A percentile compares a stretch with the other conserved stretches of the same genome.
Evolutionary conservation across 35 echinoderm and acorn worm species (phyloP).

Genomic region (Apostichopus californicus): DNA sequence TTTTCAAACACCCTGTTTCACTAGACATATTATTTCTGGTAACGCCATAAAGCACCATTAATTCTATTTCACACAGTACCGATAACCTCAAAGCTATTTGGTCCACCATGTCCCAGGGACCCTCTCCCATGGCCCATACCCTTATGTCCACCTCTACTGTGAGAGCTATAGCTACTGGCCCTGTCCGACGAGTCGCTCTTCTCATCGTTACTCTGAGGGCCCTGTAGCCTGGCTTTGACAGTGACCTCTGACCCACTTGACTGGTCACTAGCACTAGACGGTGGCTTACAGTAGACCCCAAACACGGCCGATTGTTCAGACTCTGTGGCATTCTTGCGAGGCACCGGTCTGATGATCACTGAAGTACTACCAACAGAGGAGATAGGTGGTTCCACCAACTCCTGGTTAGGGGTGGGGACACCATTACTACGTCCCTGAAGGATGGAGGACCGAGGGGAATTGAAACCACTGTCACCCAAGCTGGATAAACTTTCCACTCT

Average conservation of each 20-base stretch:
- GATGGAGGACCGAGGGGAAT: conserved; percentile 91
- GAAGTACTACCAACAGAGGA: conserved; percentile 44
- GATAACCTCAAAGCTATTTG: conserved; percentile 84
- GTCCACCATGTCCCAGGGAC: conserved; percentile 51
- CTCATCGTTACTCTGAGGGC: conserved; percentile 34
- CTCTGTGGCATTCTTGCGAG: conserved; percentile 49
- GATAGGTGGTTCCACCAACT: conserved; percentile 27
- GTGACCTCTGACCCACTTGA: conserved; percentile 79
- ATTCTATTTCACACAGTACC: conserved; percentile 65
- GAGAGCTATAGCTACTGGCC: conserved; percentile 48
- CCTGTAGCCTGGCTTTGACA: conserved; percentile 66
- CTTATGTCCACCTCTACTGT: conserved; percentile 9
- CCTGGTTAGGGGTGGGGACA: conserved; percentile 33
- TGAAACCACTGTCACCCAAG: conserved; percentile 94
- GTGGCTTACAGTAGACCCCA: conserved; percentile 51
- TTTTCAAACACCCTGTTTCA: not conserved
- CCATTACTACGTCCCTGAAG: conserved; percentile 56
- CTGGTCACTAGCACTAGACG: conserved; percentile 65
- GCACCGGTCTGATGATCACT: conserved; percentile 64
- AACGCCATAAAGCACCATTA: not conserved
- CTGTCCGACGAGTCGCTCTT: conserved; percentile 70
- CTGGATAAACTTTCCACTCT: conserved; percentile 91
- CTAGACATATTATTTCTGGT: not conserved
- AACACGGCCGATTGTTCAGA: conserved; percentile 41
- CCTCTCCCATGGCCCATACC: conserved; percentile 17